Conservation (phyloP, 53 echinoderm and acorn worm genomes). For the Pentamera pediparva region DNA sequence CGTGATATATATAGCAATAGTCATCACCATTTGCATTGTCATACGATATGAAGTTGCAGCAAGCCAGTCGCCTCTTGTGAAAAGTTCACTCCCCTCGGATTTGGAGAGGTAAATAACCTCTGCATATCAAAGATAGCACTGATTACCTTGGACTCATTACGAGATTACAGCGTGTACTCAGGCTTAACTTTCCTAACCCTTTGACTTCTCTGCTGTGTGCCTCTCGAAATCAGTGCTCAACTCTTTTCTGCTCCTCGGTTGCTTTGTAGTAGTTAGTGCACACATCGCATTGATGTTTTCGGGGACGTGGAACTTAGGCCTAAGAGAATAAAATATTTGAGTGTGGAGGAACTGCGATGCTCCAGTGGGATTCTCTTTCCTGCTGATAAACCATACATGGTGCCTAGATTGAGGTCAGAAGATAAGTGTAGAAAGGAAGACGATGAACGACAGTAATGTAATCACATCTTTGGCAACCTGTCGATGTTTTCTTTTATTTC, state of each 20-base stretch:
- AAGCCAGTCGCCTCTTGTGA: slow-evolving; percentile 39
- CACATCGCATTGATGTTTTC: background rate
- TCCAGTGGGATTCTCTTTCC: slow-evolving; percentile 22
- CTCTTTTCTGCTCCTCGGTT: background rate
- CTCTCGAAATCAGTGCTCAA: no score
- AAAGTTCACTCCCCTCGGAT: slow-evolving; percentile 32
- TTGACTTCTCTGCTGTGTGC: background rate
- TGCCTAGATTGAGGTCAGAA: slow-evolving; percentile 36
- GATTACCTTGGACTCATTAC: background rate
- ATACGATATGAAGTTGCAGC: slow-evolving; percentile 56
- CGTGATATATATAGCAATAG: slow-evolving; percentile 44
- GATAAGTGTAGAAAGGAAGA: slow-evolving; percentile 31
- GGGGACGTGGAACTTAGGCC: slow-evolving; percentile 22
- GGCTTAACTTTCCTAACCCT: background rate
- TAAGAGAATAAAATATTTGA: slow-evolving; percentile 14
- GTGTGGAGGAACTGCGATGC: slow-evolving; percentile 22
- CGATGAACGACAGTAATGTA: no score
- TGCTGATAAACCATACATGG: slow-evolving; percentile 30
- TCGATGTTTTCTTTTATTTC: no score
- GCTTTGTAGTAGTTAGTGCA: background rate
- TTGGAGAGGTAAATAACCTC: background rate
- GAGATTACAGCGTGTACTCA: background rate
- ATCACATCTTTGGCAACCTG: no score
- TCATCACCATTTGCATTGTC: slow-evolving; percentile 37
- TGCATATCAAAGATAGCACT: slow-evolving; percentile 1